Evolutionary conservation across 2,888 invertebrate species (phyloP).

Genomic region (Mantis religiosa): DNA sequence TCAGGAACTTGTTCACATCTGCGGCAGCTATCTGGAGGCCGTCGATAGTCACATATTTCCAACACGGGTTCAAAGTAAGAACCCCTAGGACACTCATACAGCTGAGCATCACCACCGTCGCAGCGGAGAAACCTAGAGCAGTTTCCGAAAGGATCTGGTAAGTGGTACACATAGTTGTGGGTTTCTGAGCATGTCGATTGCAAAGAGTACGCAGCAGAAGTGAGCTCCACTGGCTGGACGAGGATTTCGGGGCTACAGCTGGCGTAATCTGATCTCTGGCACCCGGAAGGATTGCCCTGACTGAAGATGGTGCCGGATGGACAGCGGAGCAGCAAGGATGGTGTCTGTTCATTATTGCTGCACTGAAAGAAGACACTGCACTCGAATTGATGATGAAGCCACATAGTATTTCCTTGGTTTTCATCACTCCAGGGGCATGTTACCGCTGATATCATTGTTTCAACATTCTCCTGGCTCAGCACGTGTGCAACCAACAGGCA

Average conservation of each 20-base stretch:
- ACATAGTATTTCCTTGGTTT: neutral
- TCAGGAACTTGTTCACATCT: neutral
- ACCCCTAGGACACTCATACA: constrained; percentile 4
- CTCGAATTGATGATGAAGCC: constrained; percentile 10
- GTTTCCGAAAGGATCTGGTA: neutral
- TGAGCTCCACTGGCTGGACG: neutral
- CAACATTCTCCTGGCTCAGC: neutral
- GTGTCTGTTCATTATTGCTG: neutral
- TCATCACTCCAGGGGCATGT: neutral
- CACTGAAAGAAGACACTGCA: constrained; percentile 13
- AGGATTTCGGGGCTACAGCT: neutral
- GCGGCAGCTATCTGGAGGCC: neutral
- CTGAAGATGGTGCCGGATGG: constrained; percentile 2
- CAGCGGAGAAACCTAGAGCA: neutral
- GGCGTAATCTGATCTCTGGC: neutral
- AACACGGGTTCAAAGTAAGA: constrained; percentile 10
- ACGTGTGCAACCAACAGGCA: neutral
- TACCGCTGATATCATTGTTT: neutral
- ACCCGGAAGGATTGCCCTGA: neutral
- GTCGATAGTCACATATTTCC: constrained; percentile 4
- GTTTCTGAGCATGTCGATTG: neutral
- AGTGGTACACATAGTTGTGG: neutral
- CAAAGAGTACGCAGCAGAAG: neutral
- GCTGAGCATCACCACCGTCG: neutral
- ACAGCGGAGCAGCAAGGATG: constrained; percentile 10